These are phyloP conservation scores for Alfaro cultratus DNA, from an alignment of 2,797 vertebrate species.

Conservation along the genomic window DNA sequence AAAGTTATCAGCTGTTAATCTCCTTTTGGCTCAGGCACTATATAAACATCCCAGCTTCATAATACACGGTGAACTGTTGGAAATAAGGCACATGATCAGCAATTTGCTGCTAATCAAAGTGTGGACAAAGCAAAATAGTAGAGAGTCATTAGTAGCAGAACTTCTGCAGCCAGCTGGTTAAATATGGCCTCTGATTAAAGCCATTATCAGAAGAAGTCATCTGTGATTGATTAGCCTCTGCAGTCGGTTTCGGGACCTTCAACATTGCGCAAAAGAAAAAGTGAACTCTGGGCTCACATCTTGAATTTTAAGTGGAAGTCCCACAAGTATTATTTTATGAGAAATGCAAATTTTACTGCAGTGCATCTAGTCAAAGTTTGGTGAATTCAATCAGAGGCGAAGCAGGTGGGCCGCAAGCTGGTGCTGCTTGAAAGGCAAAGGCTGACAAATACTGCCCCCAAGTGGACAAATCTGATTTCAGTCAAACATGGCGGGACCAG, in stretches of 20 bases:
- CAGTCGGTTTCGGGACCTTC: not conserved
- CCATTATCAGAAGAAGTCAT: slow-evolving; percentile 47
- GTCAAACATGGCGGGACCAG: not conserved
- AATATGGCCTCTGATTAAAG: slow-evolving; percentile 38
- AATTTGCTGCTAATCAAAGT: slow-evolving; percentile 45
- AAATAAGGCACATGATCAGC: slow-evolving; percentile 39
- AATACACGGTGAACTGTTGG: slow-evolving; percentile 13
- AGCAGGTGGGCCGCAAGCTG: slow-evolving; percentile 59
- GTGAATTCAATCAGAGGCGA: slow-evolving; percentile 23
- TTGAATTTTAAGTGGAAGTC: slow-evolving; percentile 27
- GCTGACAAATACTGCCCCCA: slow-evolving; percentile 62
- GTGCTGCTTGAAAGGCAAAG: slow-evolving; percentile 9
- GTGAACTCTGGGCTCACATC: slow-evolving; percentile 18
- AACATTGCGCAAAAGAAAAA: slow-evolving; percentile 11
- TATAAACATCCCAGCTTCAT: slow-evolving; percentile 14
- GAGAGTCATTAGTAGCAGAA: slow-evolving; percentile 51
- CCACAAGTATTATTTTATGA: slow-evolving; percentile 18
- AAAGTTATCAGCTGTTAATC: slow-evolving; percentile 30
- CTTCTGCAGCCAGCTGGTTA: slow-evolving; percentile 50
- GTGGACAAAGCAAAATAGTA: slow-evolving; percentile 35
- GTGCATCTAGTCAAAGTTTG: slow-evolving; percentile 43
- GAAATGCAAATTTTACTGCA: slow-evolving; percentile 13
- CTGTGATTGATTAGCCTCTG: slow-evolving; percentile 61
- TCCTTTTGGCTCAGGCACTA: slow-evolving; percentile 10
- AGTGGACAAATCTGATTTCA: slow-evolving; percentile 46